Conservation (phyloP, 2,797 vertebrate genomes). For the Malacoraja senta region DNA sequence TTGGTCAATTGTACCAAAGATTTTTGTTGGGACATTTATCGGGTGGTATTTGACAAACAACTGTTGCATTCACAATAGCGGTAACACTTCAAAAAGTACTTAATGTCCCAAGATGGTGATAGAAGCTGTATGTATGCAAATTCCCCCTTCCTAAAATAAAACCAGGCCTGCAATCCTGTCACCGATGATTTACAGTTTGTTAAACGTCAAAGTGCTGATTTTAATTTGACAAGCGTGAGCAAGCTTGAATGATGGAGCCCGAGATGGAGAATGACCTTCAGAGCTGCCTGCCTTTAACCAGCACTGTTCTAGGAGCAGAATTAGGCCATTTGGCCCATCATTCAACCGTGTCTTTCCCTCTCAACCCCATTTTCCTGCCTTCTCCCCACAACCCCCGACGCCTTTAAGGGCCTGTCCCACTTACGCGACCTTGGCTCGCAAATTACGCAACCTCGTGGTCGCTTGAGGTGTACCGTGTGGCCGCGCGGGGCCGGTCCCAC, state of each 20-base stretch:
- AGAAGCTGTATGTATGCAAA: neutral
- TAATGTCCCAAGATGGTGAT: neutral
- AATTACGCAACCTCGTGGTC: too few species aligned
- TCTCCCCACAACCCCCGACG: too few species aligned
- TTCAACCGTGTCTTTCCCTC: too few species aligned
- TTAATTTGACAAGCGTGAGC: neutral
- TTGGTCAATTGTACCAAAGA: neutral
- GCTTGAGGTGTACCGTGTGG: too few species aligned
- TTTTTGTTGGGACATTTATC: neutral
- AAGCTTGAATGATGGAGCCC: neutral
- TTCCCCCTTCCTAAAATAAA: neutral
- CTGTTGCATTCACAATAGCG: neutral
- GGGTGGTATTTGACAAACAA: neutral
- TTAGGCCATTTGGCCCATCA: too few species aligned
- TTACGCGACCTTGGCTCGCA: too few species aligned
- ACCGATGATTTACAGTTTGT: neutral
- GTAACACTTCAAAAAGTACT: neutral
- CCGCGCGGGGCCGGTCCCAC: too few species aligned
- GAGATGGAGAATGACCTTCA: neutral
- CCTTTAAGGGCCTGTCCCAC: too few species aligned
- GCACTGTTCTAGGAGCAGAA: neutral
- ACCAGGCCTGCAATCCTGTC: neutral
- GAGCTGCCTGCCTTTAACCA: neutral
- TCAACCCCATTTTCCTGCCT: too few species aligned
- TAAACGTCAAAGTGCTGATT: neutral